Evolutionary conservation across 2,888 invertebrate genomes (phyloP), one percentile per base, ranked within the genome.

Genomic region (Xestoiulus laeticollis): DNA sequence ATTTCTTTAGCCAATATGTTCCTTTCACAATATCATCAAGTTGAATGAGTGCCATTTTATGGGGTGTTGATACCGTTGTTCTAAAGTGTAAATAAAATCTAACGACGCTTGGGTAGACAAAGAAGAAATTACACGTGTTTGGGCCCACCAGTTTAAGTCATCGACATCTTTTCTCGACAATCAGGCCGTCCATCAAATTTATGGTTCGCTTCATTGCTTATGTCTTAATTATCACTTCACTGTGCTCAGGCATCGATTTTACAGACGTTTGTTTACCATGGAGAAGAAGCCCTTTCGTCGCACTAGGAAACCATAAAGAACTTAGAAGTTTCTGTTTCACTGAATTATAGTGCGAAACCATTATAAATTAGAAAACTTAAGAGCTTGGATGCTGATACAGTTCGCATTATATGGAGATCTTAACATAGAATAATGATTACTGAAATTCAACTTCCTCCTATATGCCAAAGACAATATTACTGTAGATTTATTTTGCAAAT

Each of bases 141-240:
- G 59, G 59, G 38, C 84, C 30, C 84, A 84, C 38, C 38, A 32
- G 84, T 32, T 84, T 84, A 84, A 84, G 84, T 84, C 84, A 84
- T 32, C 84, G 84, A 84, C 84, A 84, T 84, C 84, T 84, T 84
- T 84, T 84, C 84, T 84, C 84, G 84, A 84, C 84, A 59, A 86
- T 86, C 86, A 14, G 53, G 32, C 30, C 48, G 86, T 86, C 86
- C 59, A 86, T 86, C 86, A 86, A 48, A 86, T 86, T 86, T 86
- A 86, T 86, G 22, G 48, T 68, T 30, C 30, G 86, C 86, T 86
- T 53, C 48, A 48, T 48, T 86, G 86, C 43, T 59, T 86, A 86
- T 86, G 86, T 86, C 86, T 86, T 86, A 86, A 86, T 86, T 86
- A 86, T 86, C 59, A 86, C 86, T 86, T 59, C 48, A 84, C 84